A percentile compares a stretch with the other conserved stretches of the same genome.
Evolutionary conservation across 92 coral and sea anemone species (phyloP).

Genomic region (Metridium senile): DNA sequence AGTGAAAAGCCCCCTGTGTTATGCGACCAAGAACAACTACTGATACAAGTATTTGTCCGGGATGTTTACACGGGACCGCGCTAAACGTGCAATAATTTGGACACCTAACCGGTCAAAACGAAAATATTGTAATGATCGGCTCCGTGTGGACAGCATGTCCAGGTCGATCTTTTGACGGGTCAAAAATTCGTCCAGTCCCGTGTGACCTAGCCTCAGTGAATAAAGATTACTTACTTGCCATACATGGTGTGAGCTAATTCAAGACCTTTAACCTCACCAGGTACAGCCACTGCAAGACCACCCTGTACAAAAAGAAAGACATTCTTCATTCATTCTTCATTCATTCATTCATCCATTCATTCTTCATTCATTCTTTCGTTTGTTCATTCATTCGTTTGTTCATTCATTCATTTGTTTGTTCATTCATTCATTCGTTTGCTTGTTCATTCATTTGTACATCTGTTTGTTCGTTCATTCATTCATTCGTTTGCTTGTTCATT

Average conservation of each 20-base stretch:
- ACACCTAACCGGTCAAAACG: no score
- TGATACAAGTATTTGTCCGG: no score
- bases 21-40: no score
- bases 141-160: no score
- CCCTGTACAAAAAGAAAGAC: constrained; percentile 61
- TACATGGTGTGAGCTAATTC: constrained; percentile 83
- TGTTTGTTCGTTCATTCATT: neutral
- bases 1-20: no score
- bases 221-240: constrained; percentile 78
- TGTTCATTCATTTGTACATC: neutral
- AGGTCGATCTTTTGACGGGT: no score
- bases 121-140: no score
- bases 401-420: neutral
- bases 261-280: constrained; percentile 87
- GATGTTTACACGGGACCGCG: no score
- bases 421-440: neutral
- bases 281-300: constrained; percentile 82
- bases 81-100: no score
- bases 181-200: no score
- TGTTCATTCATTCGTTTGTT: neutral
- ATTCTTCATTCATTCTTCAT: constrained; percentile 4
- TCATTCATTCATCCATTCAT: neutral
- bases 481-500: neutral
- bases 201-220: neutral
- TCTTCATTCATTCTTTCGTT: neutral